Evolutionary conservation across 2,113 vertebrate genomes (phyloP).

Genomic region (Callocephalon fimbriatum): DNA sequence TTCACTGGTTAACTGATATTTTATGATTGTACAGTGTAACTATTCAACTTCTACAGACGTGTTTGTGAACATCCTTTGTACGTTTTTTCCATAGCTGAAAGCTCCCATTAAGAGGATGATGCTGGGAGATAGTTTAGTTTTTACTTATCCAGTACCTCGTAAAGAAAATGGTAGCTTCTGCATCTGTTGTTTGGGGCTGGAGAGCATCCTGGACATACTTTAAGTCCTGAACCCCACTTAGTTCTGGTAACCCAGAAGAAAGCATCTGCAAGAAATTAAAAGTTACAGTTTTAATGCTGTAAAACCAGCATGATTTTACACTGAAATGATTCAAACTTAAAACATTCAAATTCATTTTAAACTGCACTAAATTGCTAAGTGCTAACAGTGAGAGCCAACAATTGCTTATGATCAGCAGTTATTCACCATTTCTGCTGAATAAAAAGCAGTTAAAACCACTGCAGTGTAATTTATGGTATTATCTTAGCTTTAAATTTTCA

Average conservation of each 20-base stretch:
- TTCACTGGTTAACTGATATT: not conserved
- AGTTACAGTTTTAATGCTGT: not conserved
- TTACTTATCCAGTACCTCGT: slow-evolving; percentile 84
- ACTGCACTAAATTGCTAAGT: not conserved
- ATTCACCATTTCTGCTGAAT: not conserved
- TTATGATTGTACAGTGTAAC: not conserved
- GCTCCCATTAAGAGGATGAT: not conserved
- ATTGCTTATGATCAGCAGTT: not conserved
- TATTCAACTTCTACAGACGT: not conserved
- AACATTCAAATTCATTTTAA: not conserved
- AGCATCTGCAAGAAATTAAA: slow-evolving; percentile 85
- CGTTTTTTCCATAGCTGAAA: not conserved
- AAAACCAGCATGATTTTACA: not conserved
- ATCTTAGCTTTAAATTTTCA: not conserved
- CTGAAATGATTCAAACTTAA: not conserved
- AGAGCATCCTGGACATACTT: slow-evolving; percentile 97
- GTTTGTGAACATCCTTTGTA: not conserved
- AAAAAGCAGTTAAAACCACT: not conserved
- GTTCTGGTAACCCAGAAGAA: slow-evolving; percentile 93
- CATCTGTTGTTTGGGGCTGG: slow-evolving; percentile 94
- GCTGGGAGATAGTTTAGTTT: not conserved
- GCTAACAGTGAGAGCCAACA: not conserved
- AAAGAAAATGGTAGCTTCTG: slow-evolving; percentile 97
- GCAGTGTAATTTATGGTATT: not conserved
- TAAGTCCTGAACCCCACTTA: slow-evolving; percentile 90